Base-by-base conservation (phyloP, 2,113 vertebrate genomes). In the Lagopus muta region DNA sequence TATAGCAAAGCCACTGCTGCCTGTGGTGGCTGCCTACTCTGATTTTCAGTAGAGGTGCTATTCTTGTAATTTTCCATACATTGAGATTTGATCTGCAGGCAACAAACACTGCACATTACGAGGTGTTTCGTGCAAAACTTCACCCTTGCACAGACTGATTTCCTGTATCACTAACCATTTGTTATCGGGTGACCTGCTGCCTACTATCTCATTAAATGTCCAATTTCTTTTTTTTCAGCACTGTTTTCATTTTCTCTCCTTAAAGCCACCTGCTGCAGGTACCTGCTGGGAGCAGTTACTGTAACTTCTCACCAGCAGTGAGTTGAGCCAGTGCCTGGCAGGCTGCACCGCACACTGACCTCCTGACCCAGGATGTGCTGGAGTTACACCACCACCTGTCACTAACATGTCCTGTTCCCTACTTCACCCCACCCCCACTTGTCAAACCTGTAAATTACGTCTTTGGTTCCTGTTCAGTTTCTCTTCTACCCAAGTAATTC, bases 351-450 rank as follows among this genome's bases (percentile, higher is more conserved):
- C 86, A 72, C 90, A 82, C 83, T 94, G 77, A 57, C 61, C 90
- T 91, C 93, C 91, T 94, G 95, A 95, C 83, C 90, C 95, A 95
- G 96, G 92, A 96, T 94, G 65, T 94, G 83, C n/a, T 47, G 73
- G 65, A 93, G 82, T 95, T 96, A 95, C 18, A 92, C 90, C 76
- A 78, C 73, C 92, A 92, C 76, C 88, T 95, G 93, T 65, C 82
- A 86, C 0, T 81, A 52, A 57, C 83, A 83, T 75, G 83, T 92
- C 90, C 95, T 94, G 88, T 96, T 94, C 86, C 50, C 60, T 86
- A 78, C 89, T 93, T 85, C 78, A 5, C 52, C 54, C 55, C 55
- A n/a, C 55, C 36, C 70, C 67, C 0, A 0, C 74, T 88, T 87
- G 91, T 78, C 78, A 86, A 90, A 93, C 79, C 71, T 92, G 73